Evolutionary conservation across 2,888 invertebrate genomes (phyloP), one percentile per base, ranked within the genome.

Genomic region (Drosophila trichaetosa): DNA sequence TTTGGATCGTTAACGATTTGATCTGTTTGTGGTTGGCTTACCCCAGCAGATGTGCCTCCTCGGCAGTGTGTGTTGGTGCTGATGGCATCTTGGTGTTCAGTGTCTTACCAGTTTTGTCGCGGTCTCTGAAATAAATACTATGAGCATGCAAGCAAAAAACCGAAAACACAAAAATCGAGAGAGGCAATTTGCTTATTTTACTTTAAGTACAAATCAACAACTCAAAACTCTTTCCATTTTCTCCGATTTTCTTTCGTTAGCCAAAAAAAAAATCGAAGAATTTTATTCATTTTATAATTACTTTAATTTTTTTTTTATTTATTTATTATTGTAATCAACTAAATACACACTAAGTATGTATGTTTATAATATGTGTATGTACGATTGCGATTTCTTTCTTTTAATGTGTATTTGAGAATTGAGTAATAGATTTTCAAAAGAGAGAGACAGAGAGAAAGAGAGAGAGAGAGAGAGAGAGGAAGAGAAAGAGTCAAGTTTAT

Each of bases 41-140:
- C 97, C 97, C 97, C 93, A 97, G 94, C 78, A 97, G 96, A 92
- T 97, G 96, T 87, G 97, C 96, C 94, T 97, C 97, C 95, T 97
- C 97, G 93, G 97, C 96, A 91, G 92, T 93, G 85, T 93, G 92
- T 91, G 93, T 91, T 90, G 93, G 93, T 90, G 93, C 93, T 91
- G 93, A 93, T 89, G 93, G 93, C 93, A 93, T 93, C 93, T 93
- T 93, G 89, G 91, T 91, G 91, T 92, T 92, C 90, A 92, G 91
- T 91, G 92, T 91, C 92, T 93, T 93, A 92, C 93, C 92, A 90
- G 91, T 91, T 92, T 93, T 93, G 91, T 93, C 93, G 87, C 93
- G 93, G 87, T 93, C 93, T 93, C 93, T 93, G 93, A 92, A 93
- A 93, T 93, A 92, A 92, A 93, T 91, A 91, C 93, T 92, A 93